Conservation (phyloP, 2,888 invertebrate genomes). For the Acrobasis suavella region DNA sequence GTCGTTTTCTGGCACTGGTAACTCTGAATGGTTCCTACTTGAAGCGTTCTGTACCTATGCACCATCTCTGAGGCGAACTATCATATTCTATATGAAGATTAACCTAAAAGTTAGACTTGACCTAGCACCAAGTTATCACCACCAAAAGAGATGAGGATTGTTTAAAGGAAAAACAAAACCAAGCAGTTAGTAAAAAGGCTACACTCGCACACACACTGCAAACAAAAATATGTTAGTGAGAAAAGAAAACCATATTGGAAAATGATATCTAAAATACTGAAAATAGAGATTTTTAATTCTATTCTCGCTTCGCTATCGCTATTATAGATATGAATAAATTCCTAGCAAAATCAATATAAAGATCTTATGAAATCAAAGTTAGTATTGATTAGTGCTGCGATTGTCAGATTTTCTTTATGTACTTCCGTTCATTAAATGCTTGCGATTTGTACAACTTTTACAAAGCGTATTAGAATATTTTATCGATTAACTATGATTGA, state of each 20-base stretch:
- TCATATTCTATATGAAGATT: conserved; percentile 26
- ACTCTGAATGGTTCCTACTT: conserved; percentile 51
- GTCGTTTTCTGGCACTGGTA: conserved; percentile 51
- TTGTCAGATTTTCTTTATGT: conserved; percentile 56
- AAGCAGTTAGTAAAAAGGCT: conserved; percentile 70
- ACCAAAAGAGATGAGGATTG: conserved; percentile 54
- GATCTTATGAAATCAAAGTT: conserved; percentile 43
- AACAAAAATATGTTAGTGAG: conserved; percentile 60
- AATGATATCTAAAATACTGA: conserved; percentile 29
- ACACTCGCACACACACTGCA: conserved; percentile 60
- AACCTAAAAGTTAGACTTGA: conserved; percentile 42
- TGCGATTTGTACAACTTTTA: conserved; percentile 58
- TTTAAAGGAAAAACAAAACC: conserved; percentile 43
- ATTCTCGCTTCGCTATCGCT: conserved; percentile 9
- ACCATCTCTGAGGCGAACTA: conserved; percentile 43
- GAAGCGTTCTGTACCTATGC: conserved; percentile 59
- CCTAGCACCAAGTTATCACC: conserved; percentile 74
- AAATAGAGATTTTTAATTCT: conserved; percentile 25
- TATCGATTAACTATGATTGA: conserved; percentile 2
- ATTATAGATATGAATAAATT: conserved; percentile 24
- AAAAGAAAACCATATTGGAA: conserved; percentile 44
- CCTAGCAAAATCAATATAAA: conserved; percentile 39
- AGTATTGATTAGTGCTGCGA: conserved; percentile 52
- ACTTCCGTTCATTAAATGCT: conserved; percentile 48
- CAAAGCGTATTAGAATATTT: conserved; percentile 18